Base-by-base conservation (phyloP, 2,113 vertebrate genomes). In the Dromiciops gliroides region DNA sequence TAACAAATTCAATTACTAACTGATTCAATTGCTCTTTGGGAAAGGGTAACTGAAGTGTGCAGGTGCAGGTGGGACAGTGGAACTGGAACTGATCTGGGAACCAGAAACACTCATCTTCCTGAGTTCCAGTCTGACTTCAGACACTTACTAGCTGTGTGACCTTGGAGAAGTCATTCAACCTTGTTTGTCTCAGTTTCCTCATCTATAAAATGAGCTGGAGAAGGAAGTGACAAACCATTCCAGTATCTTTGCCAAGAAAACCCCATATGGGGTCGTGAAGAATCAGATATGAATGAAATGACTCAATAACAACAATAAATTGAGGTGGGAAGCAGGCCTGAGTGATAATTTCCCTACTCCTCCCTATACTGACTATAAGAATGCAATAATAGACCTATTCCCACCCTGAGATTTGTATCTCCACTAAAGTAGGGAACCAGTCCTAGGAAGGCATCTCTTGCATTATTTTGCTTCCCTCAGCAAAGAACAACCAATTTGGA, bases 381-480 rank as follows among this genome's bases (percentile, higher is more conserved):
- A n/a, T n/a, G n/a, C n/a, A n/a, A n/a, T n/a, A n/a, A n/a, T n/a
- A n/a, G n/a, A n/a, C n/a, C n/a, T n/a, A n/a, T n/a, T n/a, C n/a
- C n/a, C n/a, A n/a, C n/a, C n/a, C n/a, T n/a, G 44, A 48, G 48
- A 53, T 12, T 2, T 0, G 3, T 9, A 44, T 3, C 9, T 53
- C 93, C 0, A 1, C 5, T 24, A 24, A 44, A 8, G 37, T 10
- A 23, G 44, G 23, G 9, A 89, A 53, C 51, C 4, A 2, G 12
- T 8, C 26, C 14, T 0, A 2, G 47, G 22, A 50, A 88, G 11
- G 28, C 0, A 9, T 0, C 49, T 7, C 37, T 31, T 49, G 3
- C 31, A 83, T 25, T n/a, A 44, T 23, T 88, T 37, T 51, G 23
- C 89, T 91, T 89, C 88, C 48, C 50, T 90, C 26, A n/a, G 11